phyloP scores from a whole-genome alignment of 1,140 invertebrate genomes.

The Platyscapa corneri region DNA sequence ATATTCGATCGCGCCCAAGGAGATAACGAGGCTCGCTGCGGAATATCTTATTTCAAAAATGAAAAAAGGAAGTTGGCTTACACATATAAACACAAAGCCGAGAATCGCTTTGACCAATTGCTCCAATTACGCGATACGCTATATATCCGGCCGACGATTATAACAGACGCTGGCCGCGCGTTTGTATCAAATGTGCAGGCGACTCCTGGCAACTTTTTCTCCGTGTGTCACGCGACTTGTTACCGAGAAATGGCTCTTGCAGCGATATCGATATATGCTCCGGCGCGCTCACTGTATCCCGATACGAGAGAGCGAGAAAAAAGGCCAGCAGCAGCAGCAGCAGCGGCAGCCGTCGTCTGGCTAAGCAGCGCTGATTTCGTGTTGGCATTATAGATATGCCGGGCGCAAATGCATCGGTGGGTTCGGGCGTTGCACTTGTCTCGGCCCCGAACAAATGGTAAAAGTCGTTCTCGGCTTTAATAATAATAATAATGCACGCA shows the following conservation, averaged over 20 bases:
- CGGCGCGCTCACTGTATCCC: not conserved
- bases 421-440: conserved; percentile 20
- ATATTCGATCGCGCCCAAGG: not conserved
- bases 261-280: conserved; percentile 35
- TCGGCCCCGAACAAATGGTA: not conserved
- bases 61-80: conserved; percentile 6
- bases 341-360: not conserved
- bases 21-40: conserved; percentile 12
- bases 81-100: not conserved
- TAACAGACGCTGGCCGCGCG: conserved; percentile 38
- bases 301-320: conserved; percentile 27
- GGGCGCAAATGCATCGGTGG: not conserved
- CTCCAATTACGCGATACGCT: conserved; percentile 48
- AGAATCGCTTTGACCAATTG: not conserved
- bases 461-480: not conserved
- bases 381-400: conserved; percentile 15
- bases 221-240: conserved; percentile 42
- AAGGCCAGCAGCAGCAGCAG: not conserved
- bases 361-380: conserved; percentile 29
- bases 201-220: conserved; percentile 39
- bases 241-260: conserved; percentile 44
- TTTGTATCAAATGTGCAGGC: conserved; percentile 40
- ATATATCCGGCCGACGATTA: conserved; percentile 49
- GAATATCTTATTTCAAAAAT: conserved; percentile 40
- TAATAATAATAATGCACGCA: too few species aligned